Base-by-base conservation (phyloP, 2,113 vertebrate genomes). In the Lagopus muta region DNA sequence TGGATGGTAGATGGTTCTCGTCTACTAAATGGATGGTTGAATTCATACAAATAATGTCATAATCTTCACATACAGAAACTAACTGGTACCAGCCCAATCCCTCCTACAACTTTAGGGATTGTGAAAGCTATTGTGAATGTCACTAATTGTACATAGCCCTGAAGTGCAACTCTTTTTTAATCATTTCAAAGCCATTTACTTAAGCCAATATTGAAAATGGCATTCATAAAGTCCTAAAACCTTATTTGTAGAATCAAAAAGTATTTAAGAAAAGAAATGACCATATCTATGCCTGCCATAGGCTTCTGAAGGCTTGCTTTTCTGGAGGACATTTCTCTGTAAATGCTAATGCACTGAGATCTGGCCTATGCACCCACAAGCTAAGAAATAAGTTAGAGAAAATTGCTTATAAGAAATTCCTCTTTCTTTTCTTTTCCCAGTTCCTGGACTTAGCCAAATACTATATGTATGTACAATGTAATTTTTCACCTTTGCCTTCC, bases 261-360 rank as follows among this genome's bases (percentile, higher is more conserved):
- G 48, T 48, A 87, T n/a, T 52, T 69, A 72, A 89, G 70, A 67
- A 86, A 83, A 93, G 32, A 92, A 78, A 87, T 36, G 11, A 18
- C 28, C 7, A 52, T n/a, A 22, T 82, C 52, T 50, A 19, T 0
- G 3, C 13, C 55, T 86, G 11, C 22, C 28, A 2, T 28, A 74
- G 52, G 28, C 6, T 92, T 83, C 73, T 72, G 73, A 90, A 86
- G 11, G 28, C 88, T 83, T 86, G 19, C 4, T 82, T 78, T 84
- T 48, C 76, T 81, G 12, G 11, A 81, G 22, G 70, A 78, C 6
- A 42, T 84, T 95, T 78, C 52, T 25, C 61, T 58, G 77, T 42
- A 93, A 84, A 82, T 79, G 67, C 4, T 89, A 83, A 84, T 75
- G 20, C 36, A 80, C n/a, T 70, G 66, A 81, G 61, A 92, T 48